Conservation (phyloP, 2,888 invertebrate genomes). For the Athetis lepigone region DNA sequence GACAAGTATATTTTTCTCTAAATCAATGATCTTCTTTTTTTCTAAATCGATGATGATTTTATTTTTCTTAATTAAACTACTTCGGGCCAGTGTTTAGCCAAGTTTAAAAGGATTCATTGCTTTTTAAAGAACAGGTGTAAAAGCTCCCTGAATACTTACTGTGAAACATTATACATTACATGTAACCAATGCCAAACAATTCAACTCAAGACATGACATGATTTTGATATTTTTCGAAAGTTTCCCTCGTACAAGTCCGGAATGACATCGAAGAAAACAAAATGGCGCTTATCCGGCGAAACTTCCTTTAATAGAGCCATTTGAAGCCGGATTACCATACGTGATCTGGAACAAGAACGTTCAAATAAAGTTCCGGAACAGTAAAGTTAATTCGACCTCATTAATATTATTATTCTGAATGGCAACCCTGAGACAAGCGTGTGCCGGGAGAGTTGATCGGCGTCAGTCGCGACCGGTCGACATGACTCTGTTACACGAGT, state of each 20-base stretch:
- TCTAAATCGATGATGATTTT: no score
- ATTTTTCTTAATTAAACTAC: no score
- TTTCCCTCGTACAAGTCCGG: neutral
- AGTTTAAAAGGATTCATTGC: no score
- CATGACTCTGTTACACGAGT: conserved; percentile 34
- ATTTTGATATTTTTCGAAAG: neutral
- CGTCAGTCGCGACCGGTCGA: conserved; percentile 37
- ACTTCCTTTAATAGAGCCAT: conserved; percentile 32
- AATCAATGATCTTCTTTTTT: no score
- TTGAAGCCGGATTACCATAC: conserved; percentile 45
- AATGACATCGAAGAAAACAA: conserved; percentile 8
- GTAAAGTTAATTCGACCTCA: conserved; percentile 38
- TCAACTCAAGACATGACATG: neutral
- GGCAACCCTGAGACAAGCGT: conserved; percentile 52
- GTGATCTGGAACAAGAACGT: conserved; percentile 35
- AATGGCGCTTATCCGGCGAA: conserved; percentile 6
- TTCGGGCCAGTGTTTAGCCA: no score
- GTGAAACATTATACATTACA: no score
- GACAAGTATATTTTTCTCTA: no score
- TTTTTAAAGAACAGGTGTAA: no score
- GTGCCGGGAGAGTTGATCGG: conserved; percentile 39
- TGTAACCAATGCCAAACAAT: no score
- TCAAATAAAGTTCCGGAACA: conserved; percentile 34
- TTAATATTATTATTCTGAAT: conserved; percentile 45
- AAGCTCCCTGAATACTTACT: no score